Base-by-base conservation (phyloP, 1,140 invertebrate species). In the Cotesia vestalis region DNA sequence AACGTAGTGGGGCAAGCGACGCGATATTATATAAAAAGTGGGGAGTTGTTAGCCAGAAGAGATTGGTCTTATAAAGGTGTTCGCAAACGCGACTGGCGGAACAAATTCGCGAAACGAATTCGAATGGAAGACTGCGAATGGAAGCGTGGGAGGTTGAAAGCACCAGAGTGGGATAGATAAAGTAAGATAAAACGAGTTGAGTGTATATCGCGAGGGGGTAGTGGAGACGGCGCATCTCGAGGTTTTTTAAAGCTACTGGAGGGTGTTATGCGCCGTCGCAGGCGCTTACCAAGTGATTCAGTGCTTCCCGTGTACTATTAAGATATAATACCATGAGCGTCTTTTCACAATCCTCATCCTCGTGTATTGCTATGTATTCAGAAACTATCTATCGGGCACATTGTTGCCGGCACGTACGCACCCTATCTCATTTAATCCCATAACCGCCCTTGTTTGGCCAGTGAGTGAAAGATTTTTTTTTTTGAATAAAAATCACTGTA, bases 271-370 rank as follows among this genome's bases (percentile, higher is more conserved):
- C 63, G 68, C 53, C 53, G 55, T 52, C 69, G 70, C 69, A 66
- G 52, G 60, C 36, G 36, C 55, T 27, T 17, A 57, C 59, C 40
- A 72, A 73, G 71, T 69, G 76, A 71, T 75, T 84, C 82, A 85
- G 82, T 84, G 79, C 76, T 71, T 79, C 78, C 72, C 72, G 77
- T 76, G 79, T 83, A 77, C 79, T 78, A 83, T 80, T 77, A 74
- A 78, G 78, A 78, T 27, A 27, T 27, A 27, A 27, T 79, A 84
- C 79, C 77, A 83, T 81, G 80, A 83, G 77, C 75, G 77, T 76
- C 76, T 76, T 82, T 83, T 83, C 73, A 81, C 72, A 79, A 81
- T 80, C 68, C 76, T 69, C 70, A 72, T 71, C 78, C 77, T 27
- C 27, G 1, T 27, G 27, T 27, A 84, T 83, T 83, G 79, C 81